Percentiles rank a stretch among this genome's conserved stretches.
phyloP scores from a whole-genome alignment of 1,140 invertebrate genomes.

The Cyclina sinensis region DNA sequence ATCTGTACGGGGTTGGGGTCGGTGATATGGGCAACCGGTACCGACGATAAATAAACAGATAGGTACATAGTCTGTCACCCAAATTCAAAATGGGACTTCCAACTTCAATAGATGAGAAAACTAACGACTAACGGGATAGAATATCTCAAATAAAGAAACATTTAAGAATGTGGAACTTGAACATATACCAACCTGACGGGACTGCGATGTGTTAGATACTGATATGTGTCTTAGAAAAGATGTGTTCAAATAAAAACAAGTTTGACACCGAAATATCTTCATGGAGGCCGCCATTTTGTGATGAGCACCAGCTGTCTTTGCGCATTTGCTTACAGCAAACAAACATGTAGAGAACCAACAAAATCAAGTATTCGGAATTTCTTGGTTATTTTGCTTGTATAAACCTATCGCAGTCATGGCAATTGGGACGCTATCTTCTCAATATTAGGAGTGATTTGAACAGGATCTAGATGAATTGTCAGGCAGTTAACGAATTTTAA shows the following conservation, averaged over 20 bases:
- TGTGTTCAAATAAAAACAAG: background rate
- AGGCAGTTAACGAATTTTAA: too few relatives aligned
- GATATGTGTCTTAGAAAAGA: background rate
- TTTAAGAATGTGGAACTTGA: too few relatives aligned
- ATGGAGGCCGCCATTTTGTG: constrained; percentile 18
- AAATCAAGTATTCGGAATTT: background rate
- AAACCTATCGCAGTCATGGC: constrained; percentile 5
- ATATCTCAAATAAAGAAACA: too few relatives aligned
- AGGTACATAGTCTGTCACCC: too few relatives aligned
- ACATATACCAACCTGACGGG: background rate
- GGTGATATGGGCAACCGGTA: too few relatives aligned
- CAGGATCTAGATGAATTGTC: too few relatives aligned
- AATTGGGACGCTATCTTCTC: background rate
- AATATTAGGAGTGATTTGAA: too few relatives aligned
- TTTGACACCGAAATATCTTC: background rate
- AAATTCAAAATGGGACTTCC: too few relatives aligned
- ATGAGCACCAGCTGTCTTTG: background rate
- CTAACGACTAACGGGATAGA: too few relatives aligned
- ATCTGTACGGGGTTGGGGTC: too few relatives aligned
- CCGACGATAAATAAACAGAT: too few relatives aligned
- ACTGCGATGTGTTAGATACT: background rate
- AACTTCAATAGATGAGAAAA: too few relatives aligned
- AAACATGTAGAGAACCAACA: background rate
- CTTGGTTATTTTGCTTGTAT: background rate
- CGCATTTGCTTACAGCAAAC: background rate